phyloP scores from a whole-genome alignment of 2,888 invertebrate species.

The Allygus modestus region DNA sequence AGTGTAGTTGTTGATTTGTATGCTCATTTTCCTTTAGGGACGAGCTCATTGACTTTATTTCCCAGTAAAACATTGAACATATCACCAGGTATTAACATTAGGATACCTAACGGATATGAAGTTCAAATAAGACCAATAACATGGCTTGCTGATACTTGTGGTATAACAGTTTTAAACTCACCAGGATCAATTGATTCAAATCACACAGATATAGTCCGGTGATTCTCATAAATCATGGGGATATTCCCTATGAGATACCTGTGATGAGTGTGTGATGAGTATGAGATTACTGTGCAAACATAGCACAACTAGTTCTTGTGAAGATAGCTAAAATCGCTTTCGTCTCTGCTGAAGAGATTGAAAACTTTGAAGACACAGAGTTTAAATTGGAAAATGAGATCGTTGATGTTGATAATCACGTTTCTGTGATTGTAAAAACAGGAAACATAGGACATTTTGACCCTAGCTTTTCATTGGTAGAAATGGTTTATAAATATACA shows the following conservation, averaged over 20 bases:
- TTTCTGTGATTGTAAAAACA: no score
- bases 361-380: neutral
- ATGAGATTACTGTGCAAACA: neutral
- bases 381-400: neutral
- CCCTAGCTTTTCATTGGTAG: no score
- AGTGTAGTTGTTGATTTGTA: neutral
- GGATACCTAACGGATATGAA: neutral
- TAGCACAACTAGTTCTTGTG: neutral
- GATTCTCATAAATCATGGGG: neutral
- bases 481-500: no score
- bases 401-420: neutral
- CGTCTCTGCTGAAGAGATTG: neutral
- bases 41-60: neutral
- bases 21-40: neutral
- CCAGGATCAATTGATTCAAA: neutral
- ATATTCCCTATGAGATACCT: neutral
- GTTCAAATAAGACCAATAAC: neutral
- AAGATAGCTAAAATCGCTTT: neutral
- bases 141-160: neutral
- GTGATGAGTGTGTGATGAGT: no score
- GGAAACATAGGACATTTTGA: no score
- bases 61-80: neutral
- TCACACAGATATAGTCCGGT: neutral
- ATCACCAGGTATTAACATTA: neutral
- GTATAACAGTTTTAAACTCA: neutral